Percentiles rank a stretch among this genome's conserved stretches.
These are phyloP conservation scores for Acipenser transmontanus DNA, from an alignment of 2,797 vertebrate species.

Conservation along the genomic window DNA sequence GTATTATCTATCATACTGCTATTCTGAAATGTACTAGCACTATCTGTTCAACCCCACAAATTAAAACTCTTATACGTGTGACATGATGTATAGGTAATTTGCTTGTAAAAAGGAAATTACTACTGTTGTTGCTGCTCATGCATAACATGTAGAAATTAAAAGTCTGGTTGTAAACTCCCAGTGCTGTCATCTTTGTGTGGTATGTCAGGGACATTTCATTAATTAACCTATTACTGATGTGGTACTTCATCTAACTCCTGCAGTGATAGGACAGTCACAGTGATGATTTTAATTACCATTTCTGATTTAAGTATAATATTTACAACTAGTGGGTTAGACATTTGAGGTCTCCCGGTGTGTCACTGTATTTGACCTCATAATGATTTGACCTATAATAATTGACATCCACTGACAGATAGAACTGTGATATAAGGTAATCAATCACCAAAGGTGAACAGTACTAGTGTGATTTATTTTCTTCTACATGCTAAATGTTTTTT, in stretches of 20 bases:
- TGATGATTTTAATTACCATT: slow-evolving; percentile 36
- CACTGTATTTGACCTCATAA: slow-evolving; percentile 13
- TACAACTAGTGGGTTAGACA: slow-evolving; percentile 12
- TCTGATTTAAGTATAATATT: slow-evolving; percentile 22
- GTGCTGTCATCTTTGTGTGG: slow-evolving; percentile 39
- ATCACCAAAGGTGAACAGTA: not conserved
- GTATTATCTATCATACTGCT: not conserved
- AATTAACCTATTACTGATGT: slow-evolving; percentile 39
- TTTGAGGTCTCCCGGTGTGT: slow-evolving; percentile 7
- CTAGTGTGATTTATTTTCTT: not conserved
- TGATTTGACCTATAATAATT: slow-evolving; percentile 4
- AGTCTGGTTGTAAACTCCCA: slow-evolving; percentile 30
- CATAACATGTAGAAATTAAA: slow-evolving; percentile 52
- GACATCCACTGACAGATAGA: not conserved
- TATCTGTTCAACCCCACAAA: slow-evolving; percentile 12
- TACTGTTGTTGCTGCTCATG: slow-evolving; percentile 42
- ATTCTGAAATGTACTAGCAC: not conserved
- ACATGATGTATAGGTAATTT: slow-evolving; percentile 41
- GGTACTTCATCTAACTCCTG: slow-evolving; percentile 19
- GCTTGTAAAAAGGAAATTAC: slow-evolving; percentile 41
- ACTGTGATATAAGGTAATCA: not conserved
- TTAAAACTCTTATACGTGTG: slow-evolving; percentile 21
- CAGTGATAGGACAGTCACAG: slow-evolving; percentile 13
- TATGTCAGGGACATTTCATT: slow-evolving; percentile 41
- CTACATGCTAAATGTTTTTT: not conserved